These are phyloP conservation scores for Oceanodroma tethys DNA, from an alignment of 2,113 vertebrate genomes.

Conservation along the genomic window DNA sequence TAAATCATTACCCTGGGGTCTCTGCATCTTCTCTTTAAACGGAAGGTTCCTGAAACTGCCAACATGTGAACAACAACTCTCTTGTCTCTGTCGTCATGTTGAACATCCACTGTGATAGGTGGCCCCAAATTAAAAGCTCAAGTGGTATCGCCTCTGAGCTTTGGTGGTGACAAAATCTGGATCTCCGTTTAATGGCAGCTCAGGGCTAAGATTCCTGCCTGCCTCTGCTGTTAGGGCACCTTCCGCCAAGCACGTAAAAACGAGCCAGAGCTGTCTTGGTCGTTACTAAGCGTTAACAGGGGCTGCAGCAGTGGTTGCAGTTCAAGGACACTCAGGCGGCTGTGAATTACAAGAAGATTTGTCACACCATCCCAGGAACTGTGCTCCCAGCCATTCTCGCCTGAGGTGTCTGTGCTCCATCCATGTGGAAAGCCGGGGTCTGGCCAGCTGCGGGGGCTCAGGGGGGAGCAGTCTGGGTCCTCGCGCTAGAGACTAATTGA, in stretches of 20 bases:
- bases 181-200: not conserved
- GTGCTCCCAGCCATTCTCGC: not conserved
- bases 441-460: not conserved
- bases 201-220: no score
- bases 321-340: not conserved
- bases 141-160: not conserved
- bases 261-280: not conserved
- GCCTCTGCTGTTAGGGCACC: not conserved
- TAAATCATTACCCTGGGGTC: not conserved
- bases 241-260: not conserved
- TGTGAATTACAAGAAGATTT: not conserved
- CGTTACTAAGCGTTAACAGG: not conserved
- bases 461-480: no score
- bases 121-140: no score
- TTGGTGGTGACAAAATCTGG: not conserved
- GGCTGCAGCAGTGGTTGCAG: not conserved
- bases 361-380: not conserved
- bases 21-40: not conserved
- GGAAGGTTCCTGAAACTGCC: not conserved
- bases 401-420: not conserved
- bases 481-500: no score
- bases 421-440: not conserved
- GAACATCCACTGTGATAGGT: not conserved
- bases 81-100: not conserved
- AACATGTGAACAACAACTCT: not conserved